Evolutionary conservation across 2,888 invertebrate species (phyloP).

Genomic region (Brassicogethes aeneus): DNA sequence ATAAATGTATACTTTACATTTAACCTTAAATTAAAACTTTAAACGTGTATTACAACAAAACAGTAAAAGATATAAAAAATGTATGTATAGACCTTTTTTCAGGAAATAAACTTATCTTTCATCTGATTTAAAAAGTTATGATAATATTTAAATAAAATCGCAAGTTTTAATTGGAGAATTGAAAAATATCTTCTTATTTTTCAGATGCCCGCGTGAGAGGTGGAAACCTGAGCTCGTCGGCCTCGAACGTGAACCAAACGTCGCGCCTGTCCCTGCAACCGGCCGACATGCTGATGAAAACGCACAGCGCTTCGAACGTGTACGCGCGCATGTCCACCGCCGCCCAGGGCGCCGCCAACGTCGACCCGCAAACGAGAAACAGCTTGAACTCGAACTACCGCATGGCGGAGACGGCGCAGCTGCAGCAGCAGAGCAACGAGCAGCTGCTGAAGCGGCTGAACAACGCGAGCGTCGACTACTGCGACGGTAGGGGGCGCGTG

Average conservation of each 20-base stretch:
- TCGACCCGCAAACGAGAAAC: slow-evolving; percentile 22
- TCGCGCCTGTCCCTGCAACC: slow-evolving; percentile 21
- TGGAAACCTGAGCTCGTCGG: slow-evolving; percentile 26
- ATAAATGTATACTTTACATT: too few relatives aligned
- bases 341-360: slow-evolving; percentile 13
- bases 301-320: slow-evolving; percentile 39
- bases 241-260: slow-evolving; percentile 25
- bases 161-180: too few relatives aligned
- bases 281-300: slow-evolving; percentile 32
- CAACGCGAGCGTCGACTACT: not conserved
- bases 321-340: slow-evolving; percentile 27
- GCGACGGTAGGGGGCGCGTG: slow-evolving; percentile 6
- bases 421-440: slow-evolving; percentile 4
- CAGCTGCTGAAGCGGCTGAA: not conserved
- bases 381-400: slow-evolving; percentile 28
- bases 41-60: too few relatives aligned
- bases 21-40: too few relatives aligned
- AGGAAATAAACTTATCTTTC: too few relatives aligned
- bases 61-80: too few relatives aligned
- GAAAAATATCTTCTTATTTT: slow-evolving; percentile 8
- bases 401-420: slow-evolving; percentile 14
- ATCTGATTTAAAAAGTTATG: too few relatives aligned
- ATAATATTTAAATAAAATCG: too few relatives aligned
- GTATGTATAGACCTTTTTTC: too few relatives aligned
- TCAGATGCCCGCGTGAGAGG: slow-evolving; percentile 17